phyloP scores from a whole-genome alignment of 2,888 invertebrate genomes.

The Eudemis profundana region DNA sequence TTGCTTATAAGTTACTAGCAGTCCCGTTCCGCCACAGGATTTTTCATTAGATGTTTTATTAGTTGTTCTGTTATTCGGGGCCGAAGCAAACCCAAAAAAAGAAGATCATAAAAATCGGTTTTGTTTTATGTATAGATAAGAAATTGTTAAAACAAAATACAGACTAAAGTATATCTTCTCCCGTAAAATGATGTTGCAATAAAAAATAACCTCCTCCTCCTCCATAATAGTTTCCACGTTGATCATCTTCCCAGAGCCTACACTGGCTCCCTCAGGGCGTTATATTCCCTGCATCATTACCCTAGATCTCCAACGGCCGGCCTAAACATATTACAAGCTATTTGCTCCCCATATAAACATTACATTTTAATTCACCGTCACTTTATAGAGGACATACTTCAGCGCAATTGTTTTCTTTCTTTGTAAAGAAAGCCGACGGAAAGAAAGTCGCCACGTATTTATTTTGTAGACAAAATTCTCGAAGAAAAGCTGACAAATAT shows the following conservation, averaged over 20 bases:
- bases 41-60: too few species aligned
- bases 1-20: too few species aligned
- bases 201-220: neutral
- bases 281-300: slow-evolving; percentile 61
- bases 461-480: slow-evolving; percentile 42
- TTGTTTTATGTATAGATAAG: too few species aligned
- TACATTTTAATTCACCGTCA: slow-evolving; percentile 23
- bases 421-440: slow-evolving; percentile 15
- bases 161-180: neutral
- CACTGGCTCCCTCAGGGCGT: slow-evolving; percentile 34
- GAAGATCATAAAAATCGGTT: too few species aligned
- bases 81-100: too few species aligned
- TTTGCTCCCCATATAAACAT: slow-evolving; percentile 18
- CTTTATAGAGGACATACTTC: slow-evolving; percentile 4
- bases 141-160: too few species aligned
- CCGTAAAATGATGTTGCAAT: too few species aligned
- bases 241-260: slow-evolving; percentile 23
- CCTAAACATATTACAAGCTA: slow-evolving; percentile 36
- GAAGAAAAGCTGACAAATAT: slow-evolving; percentile 42
- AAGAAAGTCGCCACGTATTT: slow-evolving; percentile 38
- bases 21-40: too few species aligned
- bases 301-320: slow-evolving; percentile 54
- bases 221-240: slow-evolving; percentile 5
- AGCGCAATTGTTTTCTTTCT: slow-evolving; percentile 11
- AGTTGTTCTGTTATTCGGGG: too few species aligned